Evolutionary conservation across 2,888 invertebrate genomes (phyloP), one percentile per base, ranked within the genome.

Genomic region (Monopis laevigella): DNA sequence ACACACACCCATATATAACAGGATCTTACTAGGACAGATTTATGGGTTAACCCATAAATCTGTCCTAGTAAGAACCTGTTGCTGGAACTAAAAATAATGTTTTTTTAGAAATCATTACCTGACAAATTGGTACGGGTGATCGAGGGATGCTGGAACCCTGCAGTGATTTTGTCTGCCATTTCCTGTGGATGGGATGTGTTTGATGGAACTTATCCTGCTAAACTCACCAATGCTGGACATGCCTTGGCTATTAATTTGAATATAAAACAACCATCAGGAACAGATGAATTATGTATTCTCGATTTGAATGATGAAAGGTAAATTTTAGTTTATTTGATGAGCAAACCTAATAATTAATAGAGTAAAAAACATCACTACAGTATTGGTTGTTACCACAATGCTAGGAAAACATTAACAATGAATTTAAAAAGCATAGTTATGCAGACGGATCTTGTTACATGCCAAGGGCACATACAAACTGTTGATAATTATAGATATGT

Each of bases 171-270:
- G 43, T 78, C 88, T 45, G 84, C 95, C 0, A 84, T 96, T 21
- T 81, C 86, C 48, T 56, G 85, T 19, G 96, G 96, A 12, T 84
- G 94, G 50, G 97, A 97, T 67, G 62, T 96, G 10, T 94, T 97
- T 65, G 96, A 97, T 60, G 89, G 92, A 0, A 90, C 94, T 0
- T 92, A 92, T 65, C 88, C 91, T 21, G 86, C 86, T 41, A 72
- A 87, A 44, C 77, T 88, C 6, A 87, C 92, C 0, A 87, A 88
- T 51, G 74, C 86, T 45, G 87, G 86, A 2, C 83, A 85, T 44
- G 93, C 90, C 0, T 67, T 94, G 28, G 82, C 83, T 1, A 84
- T 90, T 43, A 75, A 80, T 50, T 86, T 84, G 46, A 56, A 68
- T 47, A 58, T 75, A 11, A 51, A 49, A 28, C 50, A 48, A 30